Percentiles rank a stretch among this genome's conserved stretches.
Conservation (phyloP, 2,797 vertebrate species). For the Sebastes minor region DNA sequence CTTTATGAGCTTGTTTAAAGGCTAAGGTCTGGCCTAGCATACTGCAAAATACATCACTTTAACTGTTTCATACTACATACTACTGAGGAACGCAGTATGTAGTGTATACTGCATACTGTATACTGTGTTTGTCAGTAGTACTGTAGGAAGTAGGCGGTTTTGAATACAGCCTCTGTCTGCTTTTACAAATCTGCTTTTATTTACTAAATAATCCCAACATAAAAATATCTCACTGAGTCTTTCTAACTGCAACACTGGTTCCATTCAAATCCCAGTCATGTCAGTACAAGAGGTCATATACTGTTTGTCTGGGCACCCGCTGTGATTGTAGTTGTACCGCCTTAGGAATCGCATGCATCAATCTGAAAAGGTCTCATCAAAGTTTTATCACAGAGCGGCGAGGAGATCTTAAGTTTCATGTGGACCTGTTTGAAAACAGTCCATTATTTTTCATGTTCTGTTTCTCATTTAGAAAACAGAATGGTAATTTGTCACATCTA, state of each 20-base stretch:
- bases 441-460: neutral
- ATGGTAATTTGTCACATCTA: conserved; percentile 18
- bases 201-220: neutral
- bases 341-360: conserved; percentile 10
- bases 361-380: conserved; percentile 34
- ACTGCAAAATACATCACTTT: too few relatives aligned
- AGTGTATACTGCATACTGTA: too few relatives aligned
- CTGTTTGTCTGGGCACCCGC: neutral
- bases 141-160: too few relatives aligned
- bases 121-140: too few relatives aligned
- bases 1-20: too few relatives aligned
- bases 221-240: neutral
- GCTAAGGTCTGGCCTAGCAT: too few relatives aligned
- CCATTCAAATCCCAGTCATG: conserved; percentile 3
- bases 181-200: conserved; percentile 19
- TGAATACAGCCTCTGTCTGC: neutral
- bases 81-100: too few relatives aligned
- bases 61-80: too few relatives aligned
- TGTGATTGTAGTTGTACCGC: conserved; percentile 21
- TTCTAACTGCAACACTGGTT: neutral
- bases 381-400: conserved; percentile 13
- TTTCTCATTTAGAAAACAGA: neutral
- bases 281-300: neutral
- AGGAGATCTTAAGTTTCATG: conserved; percentile 18
- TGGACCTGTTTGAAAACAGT: conserved; percentile 9